Evolutionary conservation across 1,140 invertebrate genomes (phyloP).

Genomic region (Bathynomus jamesi): DNA sequence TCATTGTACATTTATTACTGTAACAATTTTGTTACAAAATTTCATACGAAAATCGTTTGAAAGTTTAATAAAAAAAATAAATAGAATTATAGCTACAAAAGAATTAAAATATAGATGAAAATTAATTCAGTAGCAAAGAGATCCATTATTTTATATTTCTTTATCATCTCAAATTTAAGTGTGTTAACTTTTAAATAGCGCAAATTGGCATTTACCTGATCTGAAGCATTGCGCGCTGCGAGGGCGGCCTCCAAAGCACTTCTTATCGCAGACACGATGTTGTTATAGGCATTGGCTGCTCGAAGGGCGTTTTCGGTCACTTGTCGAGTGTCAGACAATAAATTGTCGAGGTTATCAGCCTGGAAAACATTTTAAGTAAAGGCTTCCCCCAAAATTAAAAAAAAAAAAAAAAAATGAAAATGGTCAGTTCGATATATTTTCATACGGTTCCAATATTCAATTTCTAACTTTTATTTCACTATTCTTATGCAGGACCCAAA

Average conservation of each 20-base stretch:
- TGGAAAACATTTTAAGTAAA: constrained; percentile 12
- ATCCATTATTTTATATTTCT: too few relatives aligned
- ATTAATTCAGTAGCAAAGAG: too few relatives aligned
- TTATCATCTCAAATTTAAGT: background rate
- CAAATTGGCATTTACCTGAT: constrained; percentile 45
- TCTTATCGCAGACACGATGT: constrained; percentile 70
- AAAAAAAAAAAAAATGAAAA: background rate
- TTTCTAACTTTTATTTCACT: background rate
- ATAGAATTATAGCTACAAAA: too few relatives aligned
- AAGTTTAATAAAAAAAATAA: too few relatives aligned
- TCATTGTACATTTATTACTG: too few relatives aligned
- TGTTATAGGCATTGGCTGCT: constrained; percentile 77
- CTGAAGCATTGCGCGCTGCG: constrained; percentile 52
- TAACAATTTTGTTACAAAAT: too few relatives aligned
- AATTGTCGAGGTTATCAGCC: constrained; percentile 40
- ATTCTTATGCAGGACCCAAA: background rate
- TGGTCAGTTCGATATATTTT: background rate
- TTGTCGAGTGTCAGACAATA: constrained; percentile 52
- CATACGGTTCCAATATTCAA: background rate
- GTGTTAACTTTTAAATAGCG: background rate
- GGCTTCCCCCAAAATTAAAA: background rate
- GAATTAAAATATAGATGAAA: too few relatives aligned
- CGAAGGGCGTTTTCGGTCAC: constrained; percentile 62
- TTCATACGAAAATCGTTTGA: too few relatives aligned
- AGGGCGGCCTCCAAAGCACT: constrained; percentile 54